Evolutionary conservation across 2,797 vertebrate species (phyloP).

Genomic region (Sphenopsis melanotis): DNA sequence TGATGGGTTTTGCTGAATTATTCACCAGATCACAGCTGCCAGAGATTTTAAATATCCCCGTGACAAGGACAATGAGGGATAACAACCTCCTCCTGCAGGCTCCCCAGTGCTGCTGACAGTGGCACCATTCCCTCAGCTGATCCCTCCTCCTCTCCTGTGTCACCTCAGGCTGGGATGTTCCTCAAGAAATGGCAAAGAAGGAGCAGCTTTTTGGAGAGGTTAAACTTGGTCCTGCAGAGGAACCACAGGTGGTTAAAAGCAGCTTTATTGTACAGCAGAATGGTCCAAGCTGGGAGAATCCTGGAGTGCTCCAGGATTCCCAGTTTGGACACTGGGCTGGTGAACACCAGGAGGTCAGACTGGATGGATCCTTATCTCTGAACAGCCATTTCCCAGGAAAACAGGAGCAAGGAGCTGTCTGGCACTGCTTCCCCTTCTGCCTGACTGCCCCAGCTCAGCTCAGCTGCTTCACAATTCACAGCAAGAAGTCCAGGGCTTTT

Average conservation of each 20-base stretch:
- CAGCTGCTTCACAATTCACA: background rate
- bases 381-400: background rate
- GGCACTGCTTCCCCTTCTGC: background rate
- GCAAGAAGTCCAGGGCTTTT: background rate
- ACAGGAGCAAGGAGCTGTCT: background rate
- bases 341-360: background rate
- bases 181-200: background rate
- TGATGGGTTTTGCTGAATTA: slow-evolving; percentile 32
- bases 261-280: background rate
- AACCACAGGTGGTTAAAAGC: background rate
- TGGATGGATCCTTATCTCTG: background rate
- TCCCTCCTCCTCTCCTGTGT: background rate
- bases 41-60: background rate
- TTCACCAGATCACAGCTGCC: slow-evolving; percentile 41
- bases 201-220: background rate
- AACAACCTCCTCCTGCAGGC: background rate
- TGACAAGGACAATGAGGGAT: background rate
- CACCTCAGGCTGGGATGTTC: rapidly evolving
- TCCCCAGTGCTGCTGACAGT: background rate
- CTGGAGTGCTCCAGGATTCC: background rate
- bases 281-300: background rate
- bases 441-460: background rate
- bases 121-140: background rate
- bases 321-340: background rate
- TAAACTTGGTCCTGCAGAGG: background rate